Base-by-base conservation (phyloP, 2,113 vertebrate species). In the Ramphastos sulfuratus region DNA sequence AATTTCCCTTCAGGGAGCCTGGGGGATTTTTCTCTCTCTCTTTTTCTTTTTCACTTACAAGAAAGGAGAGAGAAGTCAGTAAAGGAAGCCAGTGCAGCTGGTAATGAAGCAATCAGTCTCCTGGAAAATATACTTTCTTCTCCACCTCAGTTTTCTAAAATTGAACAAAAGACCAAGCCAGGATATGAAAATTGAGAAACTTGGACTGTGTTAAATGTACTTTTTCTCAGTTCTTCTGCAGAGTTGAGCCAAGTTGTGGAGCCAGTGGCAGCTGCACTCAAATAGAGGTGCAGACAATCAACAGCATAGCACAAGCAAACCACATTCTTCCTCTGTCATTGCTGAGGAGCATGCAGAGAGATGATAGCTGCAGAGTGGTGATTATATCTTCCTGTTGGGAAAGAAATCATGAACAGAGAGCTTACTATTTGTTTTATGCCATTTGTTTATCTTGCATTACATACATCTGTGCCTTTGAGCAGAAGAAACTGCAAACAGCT, bases 401-500 rank as follows among this genome's bases (percentile, higher is more conserved):
- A 80, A 87, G 63, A 89, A 92, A 89, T 46, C 9, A 52, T 6
- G 7, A 87, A 25, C 64, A 60, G 39, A 74, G 58, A 25, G 3
- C 54, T 48, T 9, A 27, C 46, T 82, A 21, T 84, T 82, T 65
- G 5, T 21, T 78, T 89, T 44, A 28, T 76, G 50, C 27, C 30
- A 61, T 30, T 82, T 69, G 44, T 93, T 94, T 78, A 70, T 94
- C 81, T 84, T 18, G 27, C 25, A 5, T n/a, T 54, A 59, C 83
- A 84, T 65, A 44, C 73, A 54, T 90, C 86, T 75, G 80, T 11
- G 83, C 50, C 66, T 69, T 15, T 61, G 55, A 89, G 92, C 85
- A 96, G 90, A 90, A 96, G 83, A 79, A 46, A 56, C 89, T 92
- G 83, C 66, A 86, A 93, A 95, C 54, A 95, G 63, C 66, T 71